Base-by-base conservation (phyloP, 2,888 invertebrate species). In the Torymus auratus region DNA sequence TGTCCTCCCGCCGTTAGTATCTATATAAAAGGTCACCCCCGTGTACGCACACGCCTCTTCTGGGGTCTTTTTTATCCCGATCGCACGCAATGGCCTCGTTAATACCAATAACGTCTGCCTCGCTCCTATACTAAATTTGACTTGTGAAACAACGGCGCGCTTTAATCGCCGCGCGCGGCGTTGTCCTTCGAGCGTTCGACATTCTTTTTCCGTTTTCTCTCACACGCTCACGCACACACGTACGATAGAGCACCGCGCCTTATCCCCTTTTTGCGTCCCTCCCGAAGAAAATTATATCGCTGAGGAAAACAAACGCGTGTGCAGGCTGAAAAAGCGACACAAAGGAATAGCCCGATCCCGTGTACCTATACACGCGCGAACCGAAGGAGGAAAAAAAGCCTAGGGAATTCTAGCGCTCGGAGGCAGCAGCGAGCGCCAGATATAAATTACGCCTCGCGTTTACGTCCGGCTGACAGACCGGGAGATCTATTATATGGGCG, bases 371-470 rank as follows among this genome's bases (percentile, higher is more conserved):
- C 3, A 28, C 28, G 28, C 53, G 28, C 55, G 65, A 53, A 52
- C 65, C 23, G 7, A 64, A 55, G 60, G 50, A n/a, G 55, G 28
- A 72, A 23, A 52, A 71, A 52, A 53, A 56, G 20, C 52, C 56
- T 17, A 12, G 41, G 41, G 69, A 64, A 68, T 75, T 68, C 65
- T 28, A 28, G 28, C 28, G 28, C 28, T 28, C 7, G 28, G 53
- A 67, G 50, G 62, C 61, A 62, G 55, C 7, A 60, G 64, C 13
- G 41, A 41, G 50, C 15, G 56, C 58, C 65, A 67, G 70, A 81
- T 79, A 82, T 86, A 84, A 85, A 84, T 85, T 84, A 83, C 84
- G 83, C 79, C 28, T 82, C 83, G 75, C 75, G 83, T 85, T 85
- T 84, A 83, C 83, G 77, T 76, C 78, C 77, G 73, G 56, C 60